Evolutionary conservation across 2,888 invertebrate genomes (phyloP).

Genomic region (Branchipolynoe longqiensis): DNA sequence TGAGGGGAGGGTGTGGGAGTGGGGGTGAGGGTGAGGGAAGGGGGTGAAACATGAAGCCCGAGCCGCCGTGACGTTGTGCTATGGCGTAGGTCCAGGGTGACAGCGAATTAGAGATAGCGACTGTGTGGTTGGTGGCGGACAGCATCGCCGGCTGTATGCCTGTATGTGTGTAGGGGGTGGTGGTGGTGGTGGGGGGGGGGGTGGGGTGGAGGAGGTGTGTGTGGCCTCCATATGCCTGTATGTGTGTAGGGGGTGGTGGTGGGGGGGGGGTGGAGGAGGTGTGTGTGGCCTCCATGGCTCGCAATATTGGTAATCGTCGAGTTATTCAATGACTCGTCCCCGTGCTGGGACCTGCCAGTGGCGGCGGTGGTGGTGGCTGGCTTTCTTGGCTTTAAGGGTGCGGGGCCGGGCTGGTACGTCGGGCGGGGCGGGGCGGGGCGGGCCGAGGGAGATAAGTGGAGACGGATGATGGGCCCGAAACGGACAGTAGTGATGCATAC

Average conservation of each 20-base stretch:
- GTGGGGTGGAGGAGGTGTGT: neutral
- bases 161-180: neutral
- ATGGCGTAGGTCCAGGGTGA: too few relatives aligned
- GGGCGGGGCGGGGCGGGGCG: too few relatives aligned
- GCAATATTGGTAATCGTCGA: too few relatives aligned
- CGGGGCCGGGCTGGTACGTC: too few relatives aligned
- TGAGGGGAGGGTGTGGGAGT: neutral
- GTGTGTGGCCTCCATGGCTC: too few relatives aligned
- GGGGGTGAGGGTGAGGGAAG: neutral
- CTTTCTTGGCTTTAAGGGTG: too few relatives aligned
- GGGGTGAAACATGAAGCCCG: too few relatives aligned
- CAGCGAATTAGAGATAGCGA: neutral
- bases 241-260: neutral
- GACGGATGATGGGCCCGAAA: constrained; percentile 18
- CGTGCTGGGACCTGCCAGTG: neutral
- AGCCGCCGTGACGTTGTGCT: too few relatives aligned
- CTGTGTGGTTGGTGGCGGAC: neutral
- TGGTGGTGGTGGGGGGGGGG: neutral
- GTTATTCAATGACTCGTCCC: too few relatives aligned
- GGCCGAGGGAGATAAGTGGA: constrained; percentile 41
- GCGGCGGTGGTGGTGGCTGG: neutral
- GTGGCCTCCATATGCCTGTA: neutral
- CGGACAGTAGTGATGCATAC: constrained; percentile 40
- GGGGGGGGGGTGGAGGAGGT: neutral
- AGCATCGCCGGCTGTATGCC: neutral